phyloP scores from a whole-genome alignment of 1,140 invertebrate genomes.

The Bombus confusus region DNA sequence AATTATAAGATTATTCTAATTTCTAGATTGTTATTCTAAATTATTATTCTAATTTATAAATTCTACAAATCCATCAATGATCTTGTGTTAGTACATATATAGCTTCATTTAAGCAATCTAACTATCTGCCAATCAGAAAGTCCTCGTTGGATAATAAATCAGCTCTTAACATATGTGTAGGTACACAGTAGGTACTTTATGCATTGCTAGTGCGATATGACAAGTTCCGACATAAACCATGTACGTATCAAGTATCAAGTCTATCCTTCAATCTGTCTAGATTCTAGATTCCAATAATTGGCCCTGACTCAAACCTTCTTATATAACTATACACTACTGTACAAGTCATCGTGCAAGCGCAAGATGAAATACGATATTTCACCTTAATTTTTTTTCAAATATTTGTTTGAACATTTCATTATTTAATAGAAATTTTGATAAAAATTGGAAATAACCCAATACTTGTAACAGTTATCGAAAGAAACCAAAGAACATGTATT shows the following conservation, averaged over 20 bases:
- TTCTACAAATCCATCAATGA: not conserved
- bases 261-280: not conserved
- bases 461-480: not conserved
- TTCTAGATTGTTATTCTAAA: too few relatives aligned
- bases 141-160: not conserved
- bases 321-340: not conserved
- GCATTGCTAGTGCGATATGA: not conserved
- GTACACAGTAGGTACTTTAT: not conserved
- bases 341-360: not conserved
- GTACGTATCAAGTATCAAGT: not conserved
- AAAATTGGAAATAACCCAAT: too few relatives aligned
- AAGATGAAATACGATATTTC: not conserved
- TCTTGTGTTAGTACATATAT: not conserved
- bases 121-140: not conserved
- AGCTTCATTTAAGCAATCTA: not conserved
- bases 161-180: not conserved
- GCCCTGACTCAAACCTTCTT: not conserved
- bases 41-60: not conserved
- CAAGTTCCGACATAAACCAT: not conserved
- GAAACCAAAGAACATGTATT: not conserved
- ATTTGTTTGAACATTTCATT: too few relatives aligned
- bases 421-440: too few relatives aligned
- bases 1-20: not conserved
- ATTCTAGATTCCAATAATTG: not conserved
- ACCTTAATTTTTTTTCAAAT: too few relatives aligned